Base-by-base conservation (phyloP, 2,888 invertebrate species). In the Fissipunctia ypsillon region DNA sequence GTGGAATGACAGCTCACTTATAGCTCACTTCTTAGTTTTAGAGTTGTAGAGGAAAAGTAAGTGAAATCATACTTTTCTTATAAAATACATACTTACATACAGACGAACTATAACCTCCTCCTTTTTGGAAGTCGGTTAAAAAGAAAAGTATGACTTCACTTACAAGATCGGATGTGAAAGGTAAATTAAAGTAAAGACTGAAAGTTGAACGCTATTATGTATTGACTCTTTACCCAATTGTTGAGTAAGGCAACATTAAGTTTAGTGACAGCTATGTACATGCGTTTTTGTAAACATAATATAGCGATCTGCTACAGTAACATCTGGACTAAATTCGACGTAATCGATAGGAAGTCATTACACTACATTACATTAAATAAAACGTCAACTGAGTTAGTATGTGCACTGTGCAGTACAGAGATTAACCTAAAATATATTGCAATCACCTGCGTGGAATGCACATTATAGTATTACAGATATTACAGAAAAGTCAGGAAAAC, bases 331-430 rank as follows among this genome's bases (percentile, higher is more conserved):
- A 66, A 79, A 69, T 76, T 63, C 16, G 14, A 38, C 16, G 38
- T 56, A 41, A 61, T 25, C 52, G 66, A 69, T 2, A 83, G 83
- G 78, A 85, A 85, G 73, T 73, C 73, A 77, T 81, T 81, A 70
- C 16, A 45, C 43, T 56, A 43, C 16, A 72, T 45, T 38, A 54
- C 25, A 48, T 61, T 52, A 72, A 65, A 70, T 57, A 50, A 57
- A 64, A 56, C 57, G 14, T 65, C 35, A 60, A 59, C 45, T 22
- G 22, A 59, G 77, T 52, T 28, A 56, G n/a, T 38, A 38, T 1
- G 38, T 38, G 6, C 0, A 3, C 6, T 19, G 10, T 28, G 45
- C 38, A 61, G 61, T 50, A 16, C 45, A 41, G 9, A 76, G 69
- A 76, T 73, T 65, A 73, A 76, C 64, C 80, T 80, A 72, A 73